These are phyloP conservation scores for Spodoptera littoralis DNA, from an alignment of 2,888 invertebrate species.

Conservation along the genomic window DNA sequence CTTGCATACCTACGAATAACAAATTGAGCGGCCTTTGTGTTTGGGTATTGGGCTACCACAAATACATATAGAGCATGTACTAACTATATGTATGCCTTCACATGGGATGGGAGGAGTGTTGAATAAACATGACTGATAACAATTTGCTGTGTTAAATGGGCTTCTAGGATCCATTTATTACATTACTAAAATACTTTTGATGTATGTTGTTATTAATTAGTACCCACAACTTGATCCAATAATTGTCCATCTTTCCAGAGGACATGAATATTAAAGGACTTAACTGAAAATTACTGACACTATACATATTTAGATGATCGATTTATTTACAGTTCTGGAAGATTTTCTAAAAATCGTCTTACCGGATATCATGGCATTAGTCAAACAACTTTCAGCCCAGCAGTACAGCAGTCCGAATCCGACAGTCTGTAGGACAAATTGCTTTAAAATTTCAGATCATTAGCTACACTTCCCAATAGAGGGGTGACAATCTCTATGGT, in stretches of 20 bases:
- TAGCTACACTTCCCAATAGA: conserved; percentile 11
- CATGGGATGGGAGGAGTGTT: conserved; percentile 9
- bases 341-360: too few species aligned
- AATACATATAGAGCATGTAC: conserved; percentile 6
- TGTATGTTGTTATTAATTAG: too few species aligned
- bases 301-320: too few species aligned
- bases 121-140: conserved; percentile 28
- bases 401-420: conserved; percentile 1
- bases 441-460: conserved; percentile 29
- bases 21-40: conserved; percentile 33
- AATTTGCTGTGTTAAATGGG: background rate
- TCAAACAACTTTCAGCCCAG: background rate
- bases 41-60: conserved; percentile 17
- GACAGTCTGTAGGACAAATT: conserved; percentile 21
- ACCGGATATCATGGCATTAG: background rate
- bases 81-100: background rate
- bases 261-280: too few species aligned
- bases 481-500: conserved; percentile 15
- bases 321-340: too few species aligned
- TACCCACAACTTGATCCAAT: too few species aligned
- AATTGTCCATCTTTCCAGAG: too few species aligned
- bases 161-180: conserved; percentile 1
- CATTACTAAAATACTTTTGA: conserved; percentile 8
- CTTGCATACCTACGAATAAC: conserved; percentile 40
- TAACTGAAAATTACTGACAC: too few species aligned